phyloP scores from a whole-genome alignment of 2,113 vertebrate species.

The Chaetodon trifascialis region DNA sequence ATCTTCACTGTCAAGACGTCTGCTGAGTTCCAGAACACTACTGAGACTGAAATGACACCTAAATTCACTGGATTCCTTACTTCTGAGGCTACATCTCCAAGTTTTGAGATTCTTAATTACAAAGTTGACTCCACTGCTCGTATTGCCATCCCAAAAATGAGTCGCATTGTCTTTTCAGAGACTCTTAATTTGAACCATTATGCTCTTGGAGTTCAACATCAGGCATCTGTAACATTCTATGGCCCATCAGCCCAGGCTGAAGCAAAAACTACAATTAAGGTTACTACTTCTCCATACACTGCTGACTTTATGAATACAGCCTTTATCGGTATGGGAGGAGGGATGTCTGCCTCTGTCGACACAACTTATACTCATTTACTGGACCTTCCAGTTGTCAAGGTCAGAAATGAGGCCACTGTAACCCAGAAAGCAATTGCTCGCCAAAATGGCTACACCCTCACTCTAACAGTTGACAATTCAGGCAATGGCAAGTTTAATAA shows the following conservation, averaged over 20 bases:
- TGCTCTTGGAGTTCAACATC: conserved; percentile 84
- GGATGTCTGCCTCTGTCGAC: conserved; percentile 22
- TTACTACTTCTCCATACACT: conserved; percentile 81
- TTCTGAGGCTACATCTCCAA: conserved; percentile 84
- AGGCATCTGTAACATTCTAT: conserved; percentile 81
- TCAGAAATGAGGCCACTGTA: conserved; percentile 10
- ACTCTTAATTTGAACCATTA: conserved; percentile 84
- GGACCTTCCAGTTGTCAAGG: background rate
- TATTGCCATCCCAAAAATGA: conserved; percentile 30
- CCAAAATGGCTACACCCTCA: conserved; percentile 1
- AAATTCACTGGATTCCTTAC: conserved; percentile 22
- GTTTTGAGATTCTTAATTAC: conserved; percentile 85
- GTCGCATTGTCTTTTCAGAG: conserved; percentile 23
- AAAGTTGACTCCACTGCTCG: conserved; percentile 85
- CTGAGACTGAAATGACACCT: conserved; percentile 50
- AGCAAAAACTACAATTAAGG: conserved; percentile 83
- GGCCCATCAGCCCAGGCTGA: conserved; percentile 81
- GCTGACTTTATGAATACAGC: conserved; percentile 70
- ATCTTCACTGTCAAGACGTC: conserved; percentile 85
- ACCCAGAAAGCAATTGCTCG: conserved; percentile 23
- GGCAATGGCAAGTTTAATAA: conserved; percentile 4
- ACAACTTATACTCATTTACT: conserved; percentile 15
- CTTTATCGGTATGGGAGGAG: conserved; percentile 20
- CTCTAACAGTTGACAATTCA: conserved; percentile 17
- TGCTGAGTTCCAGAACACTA: conserved; percentile 79